Conservation (phyloP, 2,113 vertebrate genomes). For the Gavialis gangeticus region DNA sequence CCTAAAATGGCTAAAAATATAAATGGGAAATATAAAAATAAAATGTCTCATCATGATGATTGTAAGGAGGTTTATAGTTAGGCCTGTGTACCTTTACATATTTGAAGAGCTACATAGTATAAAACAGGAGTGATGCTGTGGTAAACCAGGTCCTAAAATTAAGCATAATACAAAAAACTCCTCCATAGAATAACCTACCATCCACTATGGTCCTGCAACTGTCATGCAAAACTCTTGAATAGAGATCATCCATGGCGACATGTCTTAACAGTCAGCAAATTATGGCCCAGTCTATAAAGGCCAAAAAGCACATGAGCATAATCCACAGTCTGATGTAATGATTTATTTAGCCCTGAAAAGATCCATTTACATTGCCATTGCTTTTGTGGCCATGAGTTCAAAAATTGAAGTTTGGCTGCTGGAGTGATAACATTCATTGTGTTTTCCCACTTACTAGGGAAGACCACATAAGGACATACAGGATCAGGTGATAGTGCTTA, state of each 20-base stretch:
- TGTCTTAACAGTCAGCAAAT: background rate
- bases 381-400: too few species aligned
- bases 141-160: background rate
- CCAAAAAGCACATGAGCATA: too few species aligned
- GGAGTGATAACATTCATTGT: too few species aligned
- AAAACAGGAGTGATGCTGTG: background rate
- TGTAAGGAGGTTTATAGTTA: too few species aligned
- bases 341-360: too few species aligned
- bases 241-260: background rate
- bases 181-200: background rate
- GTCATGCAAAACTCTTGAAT: slow-evolving; percentile 11
- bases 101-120: background rate
- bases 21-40: background rate
- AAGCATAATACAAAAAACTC: background rate
- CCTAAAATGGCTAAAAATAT: background rate
- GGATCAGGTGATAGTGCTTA: too few species aligned
- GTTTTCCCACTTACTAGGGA: too few species aligned
- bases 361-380: too few species aligned
- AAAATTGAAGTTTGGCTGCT: too few species aligned
- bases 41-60: background rate
- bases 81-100: background rate
- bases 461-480: too few species aligned
- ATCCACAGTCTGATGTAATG: too few species aligned
- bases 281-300: too few species aligned
- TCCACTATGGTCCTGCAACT: background rate